These are phyloP conservation scores for Ganaspis sp. DNA, from an alignment of 1,140 invertebrate species.

Conservation along the genomic window DNA sequence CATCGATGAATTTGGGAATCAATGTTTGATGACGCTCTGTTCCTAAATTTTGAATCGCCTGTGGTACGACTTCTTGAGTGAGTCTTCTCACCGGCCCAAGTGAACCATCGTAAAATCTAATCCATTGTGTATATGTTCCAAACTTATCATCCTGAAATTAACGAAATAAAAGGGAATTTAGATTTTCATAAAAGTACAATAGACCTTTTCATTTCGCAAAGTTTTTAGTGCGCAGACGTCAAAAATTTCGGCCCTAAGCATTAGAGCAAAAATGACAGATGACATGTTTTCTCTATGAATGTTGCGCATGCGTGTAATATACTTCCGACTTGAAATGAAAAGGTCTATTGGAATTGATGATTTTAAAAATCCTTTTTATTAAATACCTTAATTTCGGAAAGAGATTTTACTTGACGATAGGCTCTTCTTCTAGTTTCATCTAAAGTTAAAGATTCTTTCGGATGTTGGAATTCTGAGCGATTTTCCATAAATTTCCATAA, in stretches of 20 bases:
- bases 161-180: neutral
- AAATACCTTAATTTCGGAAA: slow-evolving; percentile 1
- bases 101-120: slow-evolving; percentile 77
- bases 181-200: too few relatives aligned
- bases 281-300: too few relatives aligned
- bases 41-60: slow-evolving; percentile 83
- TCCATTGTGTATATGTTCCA: neutral
- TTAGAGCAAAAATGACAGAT: too few relatives aligned
- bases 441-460: neutral
- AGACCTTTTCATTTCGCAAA: too few relatives aligned
- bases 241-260: too few relatives aligned
- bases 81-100: slow-evolving; percentile 83
- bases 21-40: slow-evolving; percentile 85
- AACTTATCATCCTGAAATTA: neutral
- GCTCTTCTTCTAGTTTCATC: neutral
- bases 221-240: too few relatives aligned
- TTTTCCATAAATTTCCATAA: neutral
- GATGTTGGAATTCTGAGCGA: neutral
- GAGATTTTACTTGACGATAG: neutral
- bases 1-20: slow-evolving; percentile 81
- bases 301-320: too few relatives aligned
- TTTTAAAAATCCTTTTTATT: neutral
- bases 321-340: too few relatives aligned
- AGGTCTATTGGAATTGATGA: too few relatives aligned
- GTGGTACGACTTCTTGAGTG: slow-evolving; percentile 81